A percentile compares a stretch with the other conserved stretches of the same genome.
Evolutionary conservation across 1,140 invertebrate genomes (phyloP).

Genomic region (Cephus cinctus): DNA sequence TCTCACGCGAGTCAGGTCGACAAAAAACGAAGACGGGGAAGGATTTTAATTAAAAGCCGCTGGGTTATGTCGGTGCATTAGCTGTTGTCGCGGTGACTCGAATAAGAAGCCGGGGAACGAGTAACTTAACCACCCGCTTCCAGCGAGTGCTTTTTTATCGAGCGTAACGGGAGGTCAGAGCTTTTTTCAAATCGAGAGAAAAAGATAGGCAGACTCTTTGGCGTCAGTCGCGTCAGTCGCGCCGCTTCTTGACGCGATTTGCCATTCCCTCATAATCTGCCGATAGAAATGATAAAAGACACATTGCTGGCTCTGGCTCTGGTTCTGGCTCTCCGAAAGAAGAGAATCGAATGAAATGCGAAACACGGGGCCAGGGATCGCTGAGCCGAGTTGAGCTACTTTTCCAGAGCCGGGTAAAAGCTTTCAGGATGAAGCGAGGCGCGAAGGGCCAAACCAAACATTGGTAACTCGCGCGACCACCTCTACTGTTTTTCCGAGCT

Average conservation of each 20-base stretch:
- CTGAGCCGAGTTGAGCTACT: neutral
- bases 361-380: neutral
- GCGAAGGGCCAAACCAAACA: conserved; percentile 38
- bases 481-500: neutral
- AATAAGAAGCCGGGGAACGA: no score
- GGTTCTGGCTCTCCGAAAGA: no score
- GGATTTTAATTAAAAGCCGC: conserved; percentile 30
- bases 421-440: no score
- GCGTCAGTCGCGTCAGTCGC: no score
- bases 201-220: neutral
- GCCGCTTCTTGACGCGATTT: no score
- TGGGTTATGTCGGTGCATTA: conserved; percentile 22
- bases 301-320: no score
- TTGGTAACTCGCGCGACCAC: conserved; percentile 19
- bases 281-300: no score
- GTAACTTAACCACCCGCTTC: conserved; percentile 13
- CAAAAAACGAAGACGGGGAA: no score
- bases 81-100: conserved; percentile 8
- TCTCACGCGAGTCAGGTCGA: neutral
- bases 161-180: neutral
- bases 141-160: conserved; percentile 5
- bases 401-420: conserved; percentile 28
- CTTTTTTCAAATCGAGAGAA: conserved; percentile 18
- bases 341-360: no score
- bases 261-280: no score